These are phyloP conservation scores for Nesoenas mayeri DNA, from an alignment of 2,113 vertebrate genomes.

Conservation along the genomic window DNA sequence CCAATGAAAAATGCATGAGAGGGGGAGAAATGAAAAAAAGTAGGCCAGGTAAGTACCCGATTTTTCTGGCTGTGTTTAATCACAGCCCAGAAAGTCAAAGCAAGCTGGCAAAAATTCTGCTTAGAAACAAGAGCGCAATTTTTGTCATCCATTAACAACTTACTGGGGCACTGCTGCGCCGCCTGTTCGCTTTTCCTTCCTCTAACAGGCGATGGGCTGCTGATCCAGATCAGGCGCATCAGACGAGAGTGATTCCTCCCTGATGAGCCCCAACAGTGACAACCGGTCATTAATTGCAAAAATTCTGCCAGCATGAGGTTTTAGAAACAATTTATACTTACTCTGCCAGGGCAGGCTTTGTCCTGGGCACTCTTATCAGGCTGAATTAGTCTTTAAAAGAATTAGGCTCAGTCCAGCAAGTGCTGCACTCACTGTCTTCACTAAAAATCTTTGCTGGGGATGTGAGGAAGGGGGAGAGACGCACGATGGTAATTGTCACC, in stretches of 20 bases:
- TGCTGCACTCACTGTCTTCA: neutral
- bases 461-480: neutral
- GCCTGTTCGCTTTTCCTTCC: neutral
- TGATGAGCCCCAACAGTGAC: neutral
- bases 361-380: neutral
- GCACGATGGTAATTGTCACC: neutral
- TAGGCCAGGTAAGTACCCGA: conserved; percentile 13
- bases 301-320: conserved; percentile 44
- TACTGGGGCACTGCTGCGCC: neutral
- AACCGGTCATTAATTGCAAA: conserved; percentile 35
- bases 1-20: neutral
- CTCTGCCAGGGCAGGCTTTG: neutral
- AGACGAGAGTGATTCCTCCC: neutral
- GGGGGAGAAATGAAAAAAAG: neutral
- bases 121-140: neutral
- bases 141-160: conserved; percentile 35
- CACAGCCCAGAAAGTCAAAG: conserved; percentile 14
- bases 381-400: conserved; percentile 28
- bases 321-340: conserved; percentile 39
- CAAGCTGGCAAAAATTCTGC: neutral
- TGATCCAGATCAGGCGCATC: neutral
- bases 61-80: conserved; percentile 7
- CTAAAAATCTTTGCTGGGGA: neutral
- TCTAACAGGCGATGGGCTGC: neutral
- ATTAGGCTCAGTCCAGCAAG: neutral